Evolutionary conservation across 2,113 vertebrate species (phyloP), one percentile per base, ranked within the genome.

Genomic region (Sisor rabdophorus): DNA sequence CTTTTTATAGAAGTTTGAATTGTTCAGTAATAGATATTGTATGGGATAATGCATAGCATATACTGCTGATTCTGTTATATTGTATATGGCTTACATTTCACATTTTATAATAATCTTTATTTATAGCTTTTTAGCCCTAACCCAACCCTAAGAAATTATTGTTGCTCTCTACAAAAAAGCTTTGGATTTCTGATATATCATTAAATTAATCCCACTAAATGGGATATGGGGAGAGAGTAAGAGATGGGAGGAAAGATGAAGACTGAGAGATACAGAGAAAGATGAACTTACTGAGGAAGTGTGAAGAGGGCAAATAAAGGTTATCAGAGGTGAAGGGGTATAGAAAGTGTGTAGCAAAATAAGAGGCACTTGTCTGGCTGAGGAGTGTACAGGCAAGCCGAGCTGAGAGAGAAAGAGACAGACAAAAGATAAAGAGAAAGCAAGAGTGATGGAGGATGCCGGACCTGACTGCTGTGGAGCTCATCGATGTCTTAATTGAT

Each of bases 401-500:
- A 32, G 78, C 16, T 68, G 84, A 83, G 79, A 71, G 61, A 75
- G 78, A 76, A 30, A 52, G 36, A 69, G 30, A 32, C 22, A 61
- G 64, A 73, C 68, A 77, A 76, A 67, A 54, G 78, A 69, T 59
- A 24, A 59, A 58, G 81, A 75, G 69, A 70, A 85, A 85, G 85
- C 85, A 72, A 75, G 81, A 80, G 75, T 73, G 30, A 79, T 77
- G 76, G 65, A 73, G 59, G 70, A 77, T 68, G 80, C 53, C 50
- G 77, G 75, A 74, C 36, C 79, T 88, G 86, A 82, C 86, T 88
- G 84, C 78, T 82, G 78, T 82, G 79, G 77, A 87, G 83, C 80
- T 85, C 88, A 83, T 86, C 58, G 81, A 59, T 71, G 71, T 67
- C 79, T 77, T 91, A 88, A 91, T 90, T 83, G 86, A 92, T 91